phyloP scores from a whole-genome alignment of 2,888 invertebrate species.

The Stenotaenia linearis region DNA sequence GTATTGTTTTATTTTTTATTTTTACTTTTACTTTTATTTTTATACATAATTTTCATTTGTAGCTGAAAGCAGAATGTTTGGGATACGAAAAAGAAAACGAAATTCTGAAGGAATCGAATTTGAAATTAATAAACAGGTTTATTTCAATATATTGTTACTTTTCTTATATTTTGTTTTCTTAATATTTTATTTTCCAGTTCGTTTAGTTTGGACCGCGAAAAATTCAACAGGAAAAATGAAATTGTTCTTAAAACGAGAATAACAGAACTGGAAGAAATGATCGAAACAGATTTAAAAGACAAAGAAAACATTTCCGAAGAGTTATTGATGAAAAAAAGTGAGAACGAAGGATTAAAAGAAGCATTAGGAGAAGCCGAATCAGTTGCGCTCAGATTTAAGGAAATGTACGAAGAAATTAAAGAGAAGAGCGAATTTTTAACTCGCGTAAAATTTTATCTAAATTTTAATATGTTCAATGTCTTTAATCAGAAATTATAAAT shows the following conservation, averaged over 20 bases:
- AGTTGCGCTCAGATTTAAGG: not conserved
- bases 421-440: slow-evolving; percentile 8
- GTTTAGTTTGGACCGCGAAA: not conserved
- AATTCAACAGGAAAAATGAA: not conserved
- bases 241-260: not conserved
- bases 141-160: too few relatives aligned
- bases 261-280: not conserved
- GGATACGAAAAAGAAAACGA: not conserved
- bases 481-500: not conserved
- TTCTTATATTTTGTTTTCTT: too few relatives aligned
- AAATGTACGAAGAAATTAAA: not conserved
- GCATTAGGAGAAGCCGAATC: not conserved
- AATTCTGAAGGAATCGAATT: not conserved
- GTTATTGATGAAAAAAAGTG: not conserved
- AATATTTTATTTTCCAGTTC: too few relatives aligned
- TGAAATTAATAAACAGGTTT: slow-evolving; percentile 17
- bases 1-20: not conserved
- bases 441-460: not conserved
- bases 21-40: not conserved
- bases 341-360: slow-evolving; percentile 14
- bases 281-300: not conserved
- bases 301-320: not conserved
- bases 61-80: not conserved
- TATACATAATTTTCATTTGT: not conserved
- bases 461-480: not conserved